Percentiles rank a stretch among this genome's conserved stretches.
Evolutionary conservation across 37 sponge, comb jelly and placozoan species (phyloP).

Genomic region (Chondrosia reniformis): DNA sequence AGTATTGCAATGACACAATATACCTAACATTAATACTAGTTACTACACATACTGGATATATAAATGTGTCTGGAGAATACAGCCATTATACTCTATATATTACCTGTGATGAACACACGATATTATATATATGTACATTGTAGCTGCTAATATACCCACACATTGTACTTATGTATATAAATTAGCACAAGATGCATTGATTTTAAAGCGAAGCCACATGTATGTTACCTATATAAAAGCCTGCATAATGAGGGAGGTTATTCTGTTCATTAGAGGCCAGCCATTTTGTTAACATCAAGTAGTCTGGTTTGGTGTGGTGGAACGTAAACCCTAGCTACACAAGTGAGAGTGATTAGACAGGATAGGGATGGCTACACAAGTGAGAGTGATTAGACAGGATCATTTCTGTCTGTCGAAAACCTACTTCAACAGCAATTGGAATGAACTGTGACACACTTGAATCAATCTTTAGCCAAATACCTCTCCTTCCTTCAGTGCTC

Average conservation of each 20-base stretch:
- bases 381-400: neutral
- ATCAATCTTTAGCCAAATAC: conserved; percentile 72
- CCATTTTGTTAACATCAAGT: conserved; percentile 77
- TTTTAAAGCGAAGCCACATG: neutral
- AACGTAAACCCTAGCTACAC: conserved; percentile 70
- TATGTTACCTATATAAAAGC: conserved; percentile 63
- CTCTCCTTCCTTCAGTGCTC: conserved; percentile 53
- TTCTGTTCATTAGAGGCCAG: conserved; percentile 56
- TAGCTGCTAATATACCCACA: neutral
- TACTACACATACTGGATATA: neutral
- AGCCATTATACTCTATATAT: too few species aligned
- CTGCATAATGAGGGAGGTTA: conserved; percentile 73
- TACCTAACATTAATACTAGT: neutral
- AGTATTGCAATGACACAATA: neutral
- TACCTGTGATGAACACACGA: too few species aligned
- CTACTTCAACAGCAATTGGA: conserved; percentile 64
- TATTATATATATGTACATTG: too few species aligned
- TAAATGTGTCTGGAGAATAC: too few species aligned
- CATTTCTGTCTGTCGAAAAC: neutral
- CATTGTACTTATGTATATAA: too few species aligned
- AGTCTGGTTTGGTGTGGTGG: conserved; percentile 71
- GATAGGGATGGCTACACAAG: conserved; percentile 31
- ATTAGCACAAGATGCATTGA: too few species aligned
- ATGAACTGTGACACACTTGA: conserved; percentile 43
- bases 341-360: neutral